Evolutionary conservation across 2,113 vertebrate species (phyloP).

Genomic region (Hyperopisus bebe): DNA sequence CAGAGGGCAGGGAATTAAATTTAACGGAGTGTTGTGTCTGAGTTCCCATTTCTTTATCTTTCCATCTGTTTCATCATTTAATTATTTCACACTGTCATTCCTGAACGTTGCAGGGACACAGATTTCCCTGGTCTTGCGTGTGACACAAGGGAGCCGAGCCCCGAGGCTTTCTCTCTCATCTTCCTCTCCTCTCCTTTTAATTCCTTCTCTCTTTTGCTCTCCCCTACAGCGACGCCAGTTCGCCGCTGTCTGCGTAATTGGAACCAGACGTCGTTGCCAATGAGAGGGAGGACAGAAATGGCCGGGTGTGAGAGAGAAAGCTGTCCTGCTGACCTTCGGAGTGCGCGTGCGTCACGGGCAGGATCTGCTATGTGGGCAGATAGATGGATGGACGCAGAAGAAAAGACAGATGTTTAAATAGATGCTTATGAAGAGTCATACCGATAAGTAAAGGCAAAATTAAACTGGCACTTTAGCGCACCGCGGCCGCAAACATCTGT

Average conservation of each 20-base stretch:
- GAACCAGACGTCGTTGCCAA: conserved; percentile 34
- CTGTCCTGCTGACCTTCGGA: conserved; percentile 33
- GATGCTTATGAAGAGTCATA: conserved; percentile 5
- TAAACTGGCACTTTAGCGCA: not conserved
- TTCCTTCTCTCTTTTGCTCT: not conserved
- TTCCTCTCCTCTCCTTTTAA: not conserved
- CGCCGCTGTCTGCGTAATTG: not conserved
- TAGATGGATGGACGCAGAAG: conserved; percentile 32
- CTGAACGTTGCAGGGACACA: not conserved
- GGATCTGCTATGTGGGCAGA: not conserved
- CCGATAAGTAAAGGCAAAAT: conserved; percentile 13
- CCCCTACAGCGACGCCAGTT: not conserved
- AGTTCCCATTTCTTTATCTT: not conserved
- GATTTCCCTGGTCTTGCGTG: not conserved
- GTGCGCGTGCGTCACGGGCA: not conserved
- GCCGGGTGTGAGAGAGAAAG: conserved; percentile 48
- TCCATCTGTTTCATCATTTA: not conserved
- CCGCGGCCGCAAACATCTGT: conserved; percentile 5
- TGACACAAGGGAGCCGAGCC: not conserved
- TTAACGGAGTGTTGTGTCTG: not conserved
- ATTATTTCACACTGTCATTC: not conserved
- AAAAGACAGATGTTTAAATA: conserved; percentile 1
- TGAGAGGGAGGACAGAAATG: conserved; percentile 37
- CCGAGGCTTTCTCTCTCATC: not conserved
- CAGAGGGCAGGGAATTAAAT: not conserved